These are phyloP conservation scores for Propithecus deckenii DNA, from an alignment of 2,797 vertebrate genomes.

Conservation along the genomic window DNA sequence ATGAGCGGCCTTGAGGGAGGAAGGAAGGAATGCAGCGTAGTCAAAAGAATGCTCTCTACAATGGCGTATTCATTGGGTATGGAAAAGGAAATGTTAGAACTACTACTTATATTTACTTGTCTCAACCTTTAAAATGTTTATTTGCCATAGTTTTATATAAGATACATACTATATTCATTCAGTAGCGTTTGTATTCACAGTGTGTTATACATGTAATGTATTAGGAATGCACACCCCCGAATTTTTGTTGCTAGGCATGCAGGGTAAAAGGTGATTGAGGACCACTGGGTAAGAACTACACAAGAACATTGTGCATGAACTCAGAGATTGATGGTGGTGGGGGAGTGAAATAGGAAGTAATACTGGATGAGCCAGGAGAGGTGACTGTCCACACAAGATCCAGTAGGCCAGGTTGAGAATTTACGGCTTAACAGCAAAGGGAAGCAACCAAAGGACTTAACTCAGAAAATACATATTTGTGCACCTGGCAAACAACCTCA, in stretches of 20 bases:
- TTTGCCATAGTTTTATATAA: not conserved
- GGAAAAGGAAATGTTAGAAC: not conserved
- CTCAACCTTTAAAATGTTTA: not conserved
- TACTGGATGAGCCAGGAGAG: not conserved
- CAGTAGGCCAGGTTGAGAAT: not conserved
- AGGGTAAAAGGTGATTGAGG: not conserved
- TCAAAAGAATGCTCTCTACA: not conserved
- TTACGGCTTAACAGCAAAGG: not conserved
- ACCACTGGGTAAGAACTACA: not conserved
- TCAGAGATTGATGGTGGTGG: not conserved
- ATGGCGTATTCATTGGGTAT: not conserved
- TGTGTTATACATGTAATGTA: not conserved
- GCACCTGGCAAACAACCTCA: not conserved
- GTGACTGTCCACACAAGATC: not conserved
- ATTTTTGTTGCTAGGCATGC: not conserved
- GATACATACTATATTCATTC: not conserved
- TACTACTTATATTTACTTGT: not conserved
- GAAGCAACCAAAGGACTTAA: not conserved
- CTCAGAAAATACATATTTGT: not conserved
- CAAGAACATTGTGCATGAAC: not conserved
- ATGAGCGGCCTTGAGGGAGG: fast-evolving
- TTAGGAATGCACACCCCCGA: not conserved
- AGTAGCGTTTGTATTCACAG: not conserved
- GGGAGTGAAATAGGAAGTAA: not conserved
- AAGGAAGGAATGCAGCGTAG: not conserved